phyloP scores from a whole-genome alignment of 2,113 vertebrate species.

The Meriones unguiculatus region DNA sequence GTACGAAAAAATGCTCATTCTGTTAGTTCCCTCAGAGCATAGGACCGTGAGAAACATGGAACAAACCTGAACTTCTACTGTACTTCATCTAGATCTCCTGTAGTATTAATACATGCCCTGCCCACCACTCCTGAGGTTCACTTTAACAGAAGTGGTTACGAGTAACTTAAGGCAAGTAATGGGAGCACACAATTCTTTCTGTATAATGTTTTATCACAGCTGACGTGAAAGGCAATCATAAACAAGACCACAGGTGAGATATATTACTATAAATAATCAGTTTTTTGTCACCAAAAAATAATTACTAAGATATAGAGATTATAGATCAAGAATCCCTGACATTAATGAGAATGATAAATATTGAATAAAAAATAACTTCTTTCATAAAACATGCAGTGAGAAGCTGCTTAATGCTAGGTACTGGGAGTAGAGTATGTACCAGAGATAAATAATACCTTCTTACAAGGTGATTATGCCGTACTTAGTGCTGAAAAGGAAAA shows the following conservation, averaged over 20 bases:
- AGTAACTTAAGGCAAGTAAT: neutral
- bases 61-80: neutral
- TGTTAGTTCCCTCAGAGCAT: neutral
- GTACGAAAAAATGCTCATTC: neutral
- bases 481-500: neutral
- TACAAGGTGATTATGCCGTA: neutral
- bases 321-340: slow-evolving; percentile 31
- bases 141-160: neutral
- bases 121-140: neutral
- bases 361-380: neutral
- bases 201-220: slow-evolving; percentile 39
- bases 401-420: neutral
- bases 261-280: slow-evolving; percentile 38
- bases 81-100: neutral
- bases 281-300: slow-evolving; percentile 46
- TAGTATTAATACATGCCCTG: neutral
- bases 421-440: neutral
- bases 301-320: slow-evolving; percentile 61
- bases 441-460: slow-evolving; percentile 34
- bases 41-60: neutral
- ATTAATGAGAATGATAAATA: slow-evolving; percentile 53
- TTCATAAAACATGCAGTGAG: slow-evolving; percentile 30
- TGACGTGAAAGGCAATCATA: slow-evolving; percentile 48
- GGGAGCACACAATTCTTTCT: slow-evolving; percentile 34
- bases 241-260: slow-evolving; percentile 28